phyloP scores from a whole-genome alignment of 1,140 invertebrate species.

The Bicyclus anynana region DNA sequence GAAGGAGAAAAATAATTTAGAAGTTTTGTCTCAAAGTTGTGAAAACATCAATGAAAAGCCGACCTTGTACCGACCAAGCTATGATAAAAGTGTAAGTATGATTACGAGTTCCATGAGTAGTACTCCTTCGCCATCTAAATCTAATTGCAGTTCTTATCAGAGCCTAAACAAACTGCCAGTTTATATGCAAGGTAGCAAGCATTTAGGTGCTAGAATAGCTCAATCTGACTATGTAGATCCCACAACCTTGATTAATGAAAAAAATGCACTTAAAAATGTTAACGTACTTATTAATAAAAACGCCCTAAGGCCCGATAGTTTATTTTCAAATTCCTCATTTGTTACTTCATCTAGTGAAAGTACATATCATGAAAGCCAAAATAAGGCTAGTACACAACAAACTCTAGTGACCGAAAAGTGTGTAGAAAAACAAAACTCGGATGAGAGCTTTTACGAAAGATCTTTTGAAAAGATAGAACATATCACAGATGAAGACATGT shows the following conservation, averaged over 20 bases:
- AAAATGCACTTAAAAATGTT: slow-evolving; percentile 59
- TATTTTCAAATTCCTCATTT: slow-evolving; percentile 78
- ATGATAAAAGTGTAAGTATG: slow-evolving; percentile 64
- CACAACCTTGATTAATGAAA: slow-evolving; percentile 78
- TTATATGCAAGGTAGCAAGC: slow-evolving; percentile 89
- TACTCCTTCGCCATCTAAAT: slow-evolving; percentile 55
- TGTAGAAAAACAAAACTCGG: slow-evolving; percentile 43
- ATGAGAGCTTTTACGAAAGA: slow-evolving; percentile 86
- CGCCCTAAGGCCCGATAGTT: slow-evolving; percentile 70
- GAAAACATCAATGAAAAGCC: slow-evolving; percentile 61
- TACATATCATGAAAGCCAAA: slow-evolving; percentile 53
- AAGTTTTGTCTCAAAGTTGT: slow-evolving; percentile 66
- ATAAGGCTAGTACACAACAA: slow-evolving; percentile 32
- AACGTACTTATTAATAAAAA: slow-evolving; percentile 77
- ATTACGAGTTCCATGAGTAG: slow-evolving; percentile 42
- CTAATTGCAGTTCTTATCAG: slow-evolving; percentile 70
- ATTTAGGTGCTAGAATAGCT: slow-evolving; percentile 90
- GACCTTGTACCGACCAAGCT: slow-evolving; percentile 40
- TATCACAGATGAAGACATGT: slow-evolving; percentile 81
- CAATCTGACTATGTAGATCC: slow-evolving; percentile 92
- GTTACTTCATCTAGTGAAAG: slow-evolving; percentile 81
- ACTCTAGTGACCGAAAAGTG: slow-evolving; percentile 25
- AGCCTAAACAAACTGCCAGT: slow-evolving; percentile 74
- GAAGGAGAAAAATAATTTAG: slow-evolving; percentile 60
- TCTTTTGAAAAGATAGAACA: slow-evolving; percentile 86